Evolutionary conservation across 1,140 invertebrate species (phyloP).

Genomic region (Ptiloglossa arizonensis): DNA sequence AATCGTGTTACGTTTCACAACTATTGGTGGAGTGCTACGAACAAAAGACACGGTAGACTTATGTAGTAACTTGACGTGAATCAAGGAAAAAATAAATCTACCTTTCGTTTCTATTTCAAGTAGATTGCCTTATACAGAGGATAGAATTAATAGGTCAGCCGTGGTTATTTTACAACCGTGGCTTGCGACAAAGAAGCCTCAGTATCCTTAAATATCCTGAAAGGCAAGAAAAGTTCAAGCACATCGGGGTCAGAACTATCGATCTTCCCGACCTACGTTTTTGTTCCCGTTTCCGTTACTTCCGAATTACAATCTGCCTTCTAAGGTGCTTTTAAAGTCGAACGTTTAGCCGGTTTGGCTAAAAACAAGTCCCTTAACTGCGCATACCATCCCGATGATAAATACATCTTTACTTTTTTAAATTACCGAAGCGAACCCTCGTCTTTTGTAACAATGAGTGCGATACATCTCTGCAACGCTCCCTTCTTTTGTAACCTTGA

Average conservation of each 20-base stretch:
- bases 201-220: constrained; percentile 60
- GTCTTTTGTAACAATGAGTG: too few relatives aligned
- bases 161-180: constrained; percentile 33
- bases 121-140: neutral
- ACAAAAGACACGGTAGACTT: too few relatives aligned
- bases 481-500: too few relatives aligned
- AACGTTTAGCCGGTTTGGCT: neutral
- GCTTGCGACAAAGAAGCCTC: constrained; percentile 31
- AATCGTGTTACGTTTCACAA: too few relatives aligned
- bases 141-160: constrained; percentile 32
- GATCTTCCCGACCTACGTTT: constrained; percentile 50
- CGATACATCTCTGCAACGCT: too few relatives aligned
- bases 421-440: too few relatives aligned
- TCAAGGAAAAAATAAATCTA: too few relatives aligned
- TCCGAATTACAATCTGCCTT: constrained; percentile 46
- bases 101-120: neutral
- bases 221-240: constrained; percentile 54
- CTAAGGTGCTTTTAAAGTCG: constrained; percentile 11
- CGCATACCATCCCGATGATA: too few relatives aligned
- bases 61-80: too few relatives aligned
- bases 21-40: too few relatives aligned
- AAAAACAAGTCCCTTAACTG: neutral
- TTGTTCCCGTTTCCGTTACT: constrained; percentile 50
- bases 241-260: constrained; percentile 60
- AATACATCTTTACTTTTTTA: too few relatives aligned